Evolutionary conservation across 2,113 vertebrate genomes (phyloP).

Genomic region (Rallus limicola): DNA sequence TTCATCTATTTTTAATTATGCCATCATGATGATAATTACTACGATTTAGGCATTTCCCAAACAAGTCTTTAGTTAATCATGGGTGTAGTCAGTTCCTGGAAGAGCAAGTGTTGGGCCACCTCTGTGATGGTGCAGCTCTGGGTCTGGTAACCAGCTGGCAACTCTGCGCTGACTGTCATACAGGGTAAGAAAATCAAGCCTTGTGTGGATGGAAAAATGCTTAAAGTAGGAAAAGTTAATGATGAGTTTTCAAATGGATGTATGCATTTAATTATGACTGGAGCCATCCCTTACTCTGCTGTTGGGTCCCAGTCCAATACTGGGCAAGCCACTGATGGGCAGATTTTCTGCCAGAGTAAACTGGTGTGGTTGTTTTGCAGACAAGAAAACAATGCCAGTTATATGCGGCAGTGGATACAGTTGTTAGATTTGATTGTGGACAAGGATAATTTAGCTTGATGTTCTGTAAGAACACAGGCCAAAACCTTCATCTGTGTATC

Average conservation of each 20-base stretch:
- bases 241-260: not conserved
- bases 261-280: not conserved
- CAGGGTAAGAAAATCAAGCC: not conserved
- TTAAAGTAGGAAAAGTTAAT: not conserved
- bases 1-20: constrained; percentile 29
- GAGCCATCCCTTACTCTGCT: not conserved
- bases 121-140: not conserved
- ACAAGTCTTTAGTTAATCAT: not conserved
- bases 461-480: not conserved
- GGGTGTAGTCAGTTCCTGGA: not conserved
- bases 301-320: not conserved
- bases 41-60: not conserved
- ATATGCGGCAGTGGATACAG: not conserved
- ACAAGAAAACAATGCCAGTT: not conserved
- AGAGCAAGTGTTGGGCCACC: not conserved
- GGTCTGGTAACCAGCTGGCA: not conserved
- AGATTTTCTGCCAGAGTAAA: constrained; percentile 6
- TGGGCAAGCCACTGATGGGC: not conserved
- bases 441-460: not conserved
- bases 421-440: not conserved
- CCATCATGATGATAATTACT: not conserved
- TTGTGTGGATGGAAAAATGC: not conserved
- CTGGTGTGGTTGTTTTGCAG: not conserved
- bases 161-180: not conserved
- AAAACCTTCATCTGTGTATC: not conserved